Evolutionary conservation across 1,140 invertebrate species (phyloP), one percentile per base, ranked within the genome.

Genomic region (Solenopsis invicta): DNA sequence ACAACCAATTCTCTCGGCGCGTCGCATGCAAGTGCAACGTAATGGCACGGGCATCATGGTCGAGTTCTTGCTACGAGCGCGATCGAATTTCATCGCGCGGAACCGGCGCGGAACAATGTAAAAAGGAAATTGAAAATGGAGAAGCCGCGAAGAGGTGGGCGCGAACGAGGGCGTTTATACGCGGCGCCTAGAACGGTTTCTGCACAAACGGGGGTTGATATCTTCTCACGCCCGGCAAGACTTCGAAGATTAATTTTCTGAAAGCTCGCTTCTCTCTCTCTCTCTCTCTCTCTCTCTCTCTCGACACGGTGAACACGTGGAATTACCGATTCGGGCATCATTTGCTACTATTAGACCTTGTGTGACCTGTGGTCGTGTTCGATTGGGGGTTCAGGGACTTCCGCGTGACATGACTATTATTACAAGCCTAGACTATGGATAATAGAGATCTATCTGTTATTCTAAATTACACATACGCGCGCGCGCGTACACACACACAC

Each of bases 1-100:
- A 87, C 88, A 82, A 89, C 69, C 88, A 87, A 87, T 89, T 89
- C 37, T 89, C 84, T 76, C 67, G 54, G 54, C 2, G 54, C 54
- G 81, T 80, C 75, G 76, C 76, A 29, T 45, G 61, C 87, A 67
- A 88, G 72, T 61, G 21, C 81, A 59, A 59, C 69, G 74, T 89
- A 89, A 89, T 81, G 88, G 82, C 81, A n/a, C 75, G 10, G 18
- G 10, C 21, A 56, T 24, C 80, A 82, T 24, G 52, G 76, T 81
- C 76, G 76, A 34, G 54, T 86, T 88, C 75, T 89, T 88, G 88
- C 85, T 88, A 69, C 61, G 45, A 13, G 45, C 29, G 61, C 72
- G 59, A 24, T 71, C 74, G 82, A 89, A 89, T 89, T 82, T 88
- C 87, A 87, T 80, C 59, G 41, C 62, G 56, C 37, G 71, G 50